Conservation (phyloP, 2,113 vertebrate species). For the Synodontis membranacea region DNA sequence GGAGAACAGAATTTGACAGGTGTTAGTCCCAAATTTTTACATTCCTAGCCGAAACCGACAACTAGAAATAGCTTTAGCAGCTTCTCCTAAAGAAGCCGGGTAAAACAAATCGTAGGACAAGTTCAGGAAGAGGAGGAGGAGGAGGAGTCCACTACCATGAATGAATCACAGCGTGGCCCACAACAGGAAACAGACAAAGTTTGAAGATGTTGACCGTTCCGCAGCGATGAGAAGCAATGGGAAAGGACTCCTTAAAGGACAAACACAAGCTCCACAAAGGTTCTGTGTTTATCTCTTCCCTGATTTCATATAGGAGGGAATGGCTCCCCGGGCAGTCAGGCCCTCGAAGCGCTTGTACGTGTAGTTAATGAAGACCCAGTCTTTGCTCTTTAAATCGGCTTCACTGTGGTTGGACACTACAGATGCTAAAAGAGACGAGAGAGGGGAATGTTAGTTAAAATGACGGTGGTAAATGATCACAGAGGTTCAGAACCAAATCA, state of each 20-base stretch:
- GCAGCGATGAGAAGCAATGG: conserved; percentile 9
- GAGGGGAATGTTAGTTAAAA: not conserved
- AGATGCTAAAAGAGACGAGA: conserved; percentile 37
- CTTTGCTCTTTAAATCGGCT: conserved; percentile 95
- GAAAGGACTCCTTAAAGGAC: conserved; percentile 7
- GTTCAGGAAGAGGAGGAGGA: conserved; percentile 32
- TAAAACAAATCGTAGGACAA: not conserved
- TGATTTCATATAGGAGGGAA: conserved; percentile 96
- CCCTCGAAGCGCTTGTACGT: conserved; percentile 99
- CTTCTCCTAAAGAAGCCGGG: not conserved
- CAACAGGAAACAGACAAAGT: conserved; percentile 19
- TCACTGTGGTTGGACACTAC: conserved; percentile 86
- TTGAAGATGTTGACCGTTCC: not conserved
- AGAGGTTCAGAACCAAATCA: not conserved
- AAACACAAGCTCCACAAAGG: not conserved
- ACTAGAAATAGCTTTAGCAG: not conserved
- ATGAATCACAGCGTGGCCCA: conserved; percentile 8
- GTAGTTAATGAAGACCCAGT: conserved; percentile 99
- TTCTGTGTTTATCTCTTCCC: conserved; percentile 78
- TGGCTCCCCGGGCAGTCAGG: conserved; percentile 90
- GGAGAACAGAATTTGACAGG: not conserved
- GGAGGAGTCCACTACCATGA: conserved; percentile 16
- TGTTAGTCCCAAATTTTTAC: not conserved
- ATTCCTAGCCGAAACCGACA: not conserved
- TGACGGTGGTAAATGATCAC: not conserved